A percentile compares a stretch with the other conserved stretches of the same genome.
These are phyloP conservation scores for Thymelicus lineola DNA, from an alignment of 2,888 invertebrate genomes.

Conservation along the genomic window DNA sequence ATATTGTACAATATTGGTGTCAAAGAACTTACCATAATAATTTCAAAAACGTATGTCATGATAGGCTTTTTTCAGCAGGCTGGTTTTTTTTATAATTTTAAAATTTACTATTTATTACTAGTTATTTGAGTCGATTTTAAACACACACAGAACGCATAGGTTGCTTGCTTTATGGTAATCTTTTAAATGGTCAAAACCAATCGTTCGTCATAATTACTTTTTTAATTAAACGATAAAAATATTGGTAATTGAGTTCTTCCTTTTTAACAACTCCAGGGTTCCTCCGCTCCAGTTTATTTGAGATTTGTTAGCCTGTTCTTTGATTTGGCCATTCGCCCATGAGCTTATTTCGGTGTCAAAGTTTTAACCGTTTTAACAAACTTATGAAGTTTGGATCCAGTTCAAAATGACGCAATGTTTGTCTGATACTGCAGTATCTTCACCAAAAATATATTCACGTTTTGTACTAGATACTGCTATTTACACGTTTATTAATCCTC, in stretches of 20 bases:
- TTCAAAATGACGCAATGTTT: slow-evolving; percentile 15
- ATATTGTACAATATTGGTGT: too few species aligned
- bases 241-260: not conserved
- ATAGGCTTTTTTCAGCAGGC: too few species aligned
- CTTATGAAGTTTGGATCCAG: slow-evolving; percentile 25
- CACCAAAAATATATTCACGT: not conserved
- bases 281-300: not conserved
- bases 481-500: not conserved
- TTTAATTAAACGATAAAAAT: too few species aligned
- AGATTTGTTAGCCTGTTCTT: slow-evolving; percentile 23
- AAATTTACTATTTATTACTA: too few species aligned
- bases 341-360: slow-evolving; percentile 29
- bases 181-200: too few species aligned
- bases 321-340: slow-evolving; percentile 24
- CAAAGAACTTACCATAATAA: too few species aligned
- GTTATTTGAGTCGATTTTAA: too few species aligned
- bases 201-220: too few species aligned
- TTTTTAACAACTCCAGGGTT: not conserved
- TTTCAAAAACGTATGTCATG: too few species aligned
- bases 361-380: slow-evolving; percentile 30
- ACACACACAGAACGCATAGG: too few species aligned
- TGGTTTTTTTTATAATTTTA: too few species aligned
- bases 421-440: slow-evolving; percentile 12
- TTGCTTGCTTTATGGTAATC: too few species aligned
- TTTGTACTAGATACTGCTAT: not conserved